Evolutionary conservation across 1,140 invertebrate genomes (phyloP).

Genomic region (Drosophila ogumai): DNA sequence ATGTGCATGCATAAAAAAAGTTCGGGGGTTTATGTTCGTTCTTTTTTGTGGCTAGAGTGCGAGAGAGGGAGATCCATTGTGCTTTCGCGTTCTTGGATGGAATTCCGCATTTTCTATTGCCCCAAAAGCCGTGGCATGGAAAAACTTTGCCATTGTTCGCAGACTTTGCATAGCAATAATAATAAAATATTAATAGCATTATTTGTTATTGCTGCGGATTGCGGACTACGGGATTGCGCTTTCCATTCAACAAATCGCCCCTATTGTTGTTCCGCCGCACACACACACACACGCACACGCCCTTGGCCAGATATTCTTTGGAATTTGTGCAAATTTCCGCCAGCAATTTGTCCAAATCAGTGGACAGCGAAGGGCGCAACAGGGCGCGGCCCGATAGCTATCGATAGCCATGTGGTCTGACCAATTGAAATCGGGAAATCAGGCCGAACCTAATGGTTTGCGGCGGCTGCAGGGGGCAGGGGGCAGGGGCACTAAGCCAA

Average conservation of each 20-base stretch:
- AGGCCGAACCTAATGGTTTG: conserved; percentile 32
- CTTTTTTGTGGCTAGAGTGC: neutral
- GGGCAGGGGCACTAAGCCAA: conserved; percentile 1
- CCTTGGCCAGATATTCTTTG: conserved; percentile 38
- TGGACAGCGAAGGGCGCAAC: conserved; percentile 33
- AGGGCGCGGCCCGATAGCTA: conserved; percentile 32
- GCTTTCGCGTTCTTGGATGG: conserved; percentile 46
- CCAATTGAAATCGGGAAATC: conserved; percentile 44
- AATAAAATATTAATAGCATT: conserved; percentile 80
- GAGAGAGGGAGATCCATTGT: conserved; percentile 47
- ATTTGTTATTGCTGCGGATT: conserved; percentile 57
- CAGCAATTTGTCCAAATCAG: conserved; percentile 62
- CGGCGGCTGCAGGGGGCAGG: neutral
- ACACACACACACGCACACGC: conserved; percentile 1
- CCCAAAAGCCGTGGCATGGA: conserved; percentile 43
- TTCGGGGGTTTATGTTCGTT: conserved; percentile 14
- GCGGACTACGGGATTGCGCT: conserved; percentile 28
- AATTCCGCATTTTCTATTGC: conserved; percentile 64
- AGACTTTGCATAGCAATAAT: conserved; percentile 72
- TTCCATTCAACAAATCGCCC: conserved; percentile 38
- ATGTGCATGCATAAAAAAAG: conserved; percentile 25
- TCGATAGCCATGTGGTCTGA: conserved; percentile 37
- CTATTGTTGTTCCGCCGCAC: conserved; percentile 27
- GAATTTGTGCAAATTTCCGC: conserved; percentile 73
- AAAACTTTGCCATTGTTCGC: conserved; percentile 67